Percentiles rank a stretch among this genome's conserved stretches.
Evolutionary conservation across 2,888 invertebrate species (phyloP).

Genomic region (Gasteruption jaculator): DNA sequence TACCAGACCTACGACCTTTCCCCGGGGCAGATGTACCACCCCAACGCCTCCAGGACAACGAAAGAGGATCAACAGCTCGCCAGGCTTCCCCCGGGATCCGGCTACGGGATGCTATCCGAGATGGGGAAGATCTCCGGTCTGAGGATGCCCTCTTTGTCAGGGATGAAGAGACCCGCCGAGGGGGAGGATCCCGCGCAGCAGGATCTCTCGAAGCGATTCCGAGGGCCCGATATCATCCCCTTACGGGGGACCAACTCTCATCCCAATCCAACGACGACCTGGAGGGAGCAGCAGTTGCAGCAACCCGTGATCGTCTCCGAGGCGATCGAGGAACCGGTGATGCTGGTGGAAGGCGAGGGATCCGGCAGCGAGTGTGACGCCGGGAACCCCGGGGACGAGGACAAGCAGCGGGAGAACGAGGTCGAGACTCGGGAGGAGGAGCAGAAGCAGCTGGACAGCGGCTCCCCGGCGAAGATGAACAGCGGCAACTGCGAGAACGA

Average conservation of each 20-base stretch:
- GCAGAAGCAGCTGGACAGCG: too few species aligned
- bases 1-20: conserved; percentile 39
- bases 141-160: conserved; percentile 32
- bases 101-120: conserved; percentile 45
- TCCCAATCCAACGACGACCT: conserved; percentile 29
- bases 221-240: conserved; percentile 39
- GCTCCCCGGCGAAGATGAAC: conserved; percentile 67
- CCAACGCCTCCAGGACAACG: conserved; percentile 25
- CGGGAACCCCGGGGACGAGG: conserved; percentile 56
- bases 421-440: conserved; percentile 67
- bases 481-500: conserved; percentile 63
- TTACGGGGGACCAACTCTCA: conserved; percentile 36
- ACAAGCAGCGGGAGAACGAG: conserved; percentile 69
- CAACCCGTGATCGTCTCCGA: too few species aligned
- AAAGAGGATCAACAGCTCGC: conserved; percentile 45
- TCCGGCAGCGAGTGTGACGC: conserved; percentile 64
- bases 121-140: conserved; percentile 43
- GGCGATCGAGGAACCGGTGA: conserved; percentile 69
- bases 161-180: conserved; percentile 38
- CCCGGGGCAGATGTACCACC: conserved; percentile 34
- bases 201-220: conserved; percentile 40
- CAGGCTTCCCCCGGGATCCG: conserved; percentile 41
- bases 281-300: conserved; percentile 44
- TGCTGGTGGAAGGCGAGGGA: conserved; percentile 68
- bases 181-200: conserved; percentile 29